phyloP scores from a whole-genome alignment of 2,113 vertebrate genomes.

The Oreochromis tanganicae region DNA sequence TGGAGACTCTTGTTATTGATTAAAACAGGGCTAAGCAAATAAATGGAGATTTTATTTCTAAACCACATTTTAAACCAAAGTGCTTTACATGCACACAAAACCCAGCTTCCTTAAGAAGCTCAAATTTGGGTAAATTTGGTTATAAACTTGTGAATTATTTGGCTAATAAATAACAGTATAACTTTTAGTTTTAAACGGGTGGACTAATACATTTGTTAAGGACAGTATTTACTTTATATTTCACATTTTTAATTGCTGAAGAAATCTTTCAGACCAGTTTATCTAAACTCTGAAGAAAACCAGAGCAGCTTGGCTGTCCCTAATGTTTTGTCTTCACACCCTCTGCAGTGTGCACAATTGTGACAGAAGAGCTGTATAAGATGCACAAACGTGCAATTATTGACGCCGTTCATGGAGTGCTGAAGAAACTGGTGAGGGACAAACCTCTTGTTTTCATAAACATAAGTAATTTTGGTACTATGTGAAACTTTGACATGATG shows the following conservation, averaged over 20 bases:
- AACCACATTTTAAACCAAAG: not conserved
- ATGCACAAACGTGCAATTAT: slow-evolving; percentile 29
- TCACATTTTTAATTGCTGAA: not conserved
- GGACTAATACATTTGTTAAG: not conserved
- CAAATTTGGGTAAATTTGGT: not conserved
- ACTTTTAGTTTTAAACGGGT: not conserved
- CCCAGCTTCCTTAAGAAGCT: not conserved
- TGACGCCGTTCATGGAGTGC: slow-evolving; percentile 18
- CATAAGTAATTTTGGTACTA: not conserved
- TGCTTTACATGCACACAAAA: not conserved
- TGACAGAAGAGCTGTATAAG: slow-evolving; percentile 42
- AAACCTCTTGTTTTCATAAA: not conserved
- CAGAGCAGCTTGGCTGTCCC: not conserved
- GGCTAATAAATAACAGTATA: not conserved
- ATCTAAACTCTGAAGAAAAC: not conserved
- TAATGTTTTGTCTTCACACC: not conserved
- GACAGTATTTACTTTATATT: not conserved
- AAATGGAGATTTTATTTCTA: not conserved
- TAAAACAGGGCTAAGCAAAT: not conserved
- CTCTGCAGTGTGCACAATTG: slow-evolving; percentile 42
- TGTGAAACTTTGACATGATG: not conserved
- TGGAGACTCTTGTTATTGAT: not conserved
- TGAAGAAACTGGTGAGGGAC: slow-evolving; percentile 53
- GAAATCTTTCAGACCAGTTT: not conserved
- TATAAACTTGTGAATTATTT: not conserved